Evolutionary conservation across 2,797 vertebrate genomes (phyloP), one percentile per base, ranked within the genome.

Genomic region (Smutsia gigantea): DNA sequence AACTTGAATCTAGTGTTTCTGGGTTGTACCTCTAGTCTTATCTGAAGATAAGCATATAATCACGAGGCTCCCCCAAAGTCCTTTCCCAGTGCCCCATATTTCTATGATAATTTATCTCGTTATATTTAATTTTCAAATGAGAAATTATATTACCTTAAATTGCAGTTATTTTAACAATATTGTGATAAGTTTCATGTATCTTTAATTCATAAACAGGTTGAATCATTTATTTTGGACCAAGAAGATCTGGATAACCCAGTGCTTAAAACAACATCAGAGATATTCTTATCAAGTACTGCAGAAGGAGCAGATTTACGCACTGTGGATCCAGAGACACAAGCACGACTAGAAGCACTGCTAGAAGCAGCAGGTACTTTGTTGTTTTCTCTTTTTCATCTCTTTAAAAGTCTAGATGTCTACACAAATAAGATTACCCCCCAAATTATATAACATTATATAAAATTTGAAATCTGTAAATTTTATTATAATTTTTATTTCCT

Each of bases 191-290:
- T 95, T 97, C 39, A 96, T 96, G 2, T 94, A 93, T 97, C 93
- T 98, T 78, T 97, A 31, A 95, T 63, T 98, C 97, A 59, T 84
- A 92, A 98, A 98, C 97, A 99, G 99, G 99, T 99, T 95, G 99
- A 99, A 98, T 99, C 99, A 63, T 99, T 99, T 98, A 99, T 99
- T 98, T 98, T 99, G 99, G 99, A 99, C 98, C 99, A 99, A 99
- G 99, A 99, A 98, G 99, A 99, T 98, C 98, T 99, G 98, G 99
- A 99, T 99, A 99, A 99, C 98, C 99, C 99, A 96, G 99, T 99
- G 97, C 99, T 99, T 98, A 99, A 99, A 99, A 99, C 99, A 1
- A 99, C 99, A 0, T 99, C 99, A 97, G 99, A 99, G 98, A 98
- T 99, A 97, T 99, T 99, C 97, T 98, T 99, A 97, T 99, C 99